Evolutionary conservation across 2,113 vertebrate species (phyloP), one percentile per base, ranked within the genome.

Genomic region (Ophthalmolycus amberensis): DNA sequence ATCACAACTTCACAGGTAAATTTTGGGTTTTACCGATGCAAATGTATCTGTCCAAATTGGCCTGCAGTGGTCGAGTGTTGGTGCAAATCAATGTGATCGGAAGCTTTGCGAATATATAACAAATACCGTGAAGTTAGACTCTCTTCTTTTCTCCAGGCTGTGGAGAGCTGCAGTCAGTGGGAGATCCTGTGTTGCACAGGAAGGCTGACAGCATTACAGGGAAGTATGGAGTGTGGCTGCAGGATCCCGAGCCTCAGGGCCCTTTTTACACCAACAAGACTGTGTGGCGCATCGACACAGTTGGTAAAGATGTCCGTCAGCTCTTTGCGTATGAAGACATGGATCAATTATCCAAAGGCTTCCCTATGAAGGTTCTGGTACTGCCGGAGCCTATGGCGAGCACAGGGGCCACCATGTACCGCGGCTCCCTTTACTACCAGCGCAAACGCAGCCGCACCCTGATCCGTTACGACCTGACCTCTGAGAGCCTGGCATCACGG

Each of bases 171-270:
- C 82, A 95, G 27, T 97, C 95, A 89, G 95, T 99, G 5, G 96
- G 96, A 9, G 95, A 97, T 9, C 98, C 98, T 0, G 81, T 95
- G n/a, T 89, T 96, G 25, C 95, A 97, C 71, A 95, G 95, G 67
- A 97, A 94, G 44, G 97, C 98, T 0, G 98, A 98, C 4, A 94
- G 92, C 29, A 96, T 99, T 68, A 93, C 94, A 0, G 98, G 98
- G 65, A 99, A 98, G 88, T 99, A 99, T 0, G 97, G 98, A 0
- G 96, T 97, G 75, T 99, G 98, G 98, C 96, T 99, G 95, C 95
- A 96, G 89, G 98, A 99, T 88, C 96, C 97, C 0, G 95, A 97
- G 85, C 95, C 97, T 0, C 82, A 16, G 75, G 77, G 87, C n/a
- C 0, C 88, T 15, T 92, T 92, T 2, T 96, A 97, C 71, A 95